Evolutionary conservation across 2,113 vertebrate species (phyloP).

Genomic region (Jacana jacana): DNA sequence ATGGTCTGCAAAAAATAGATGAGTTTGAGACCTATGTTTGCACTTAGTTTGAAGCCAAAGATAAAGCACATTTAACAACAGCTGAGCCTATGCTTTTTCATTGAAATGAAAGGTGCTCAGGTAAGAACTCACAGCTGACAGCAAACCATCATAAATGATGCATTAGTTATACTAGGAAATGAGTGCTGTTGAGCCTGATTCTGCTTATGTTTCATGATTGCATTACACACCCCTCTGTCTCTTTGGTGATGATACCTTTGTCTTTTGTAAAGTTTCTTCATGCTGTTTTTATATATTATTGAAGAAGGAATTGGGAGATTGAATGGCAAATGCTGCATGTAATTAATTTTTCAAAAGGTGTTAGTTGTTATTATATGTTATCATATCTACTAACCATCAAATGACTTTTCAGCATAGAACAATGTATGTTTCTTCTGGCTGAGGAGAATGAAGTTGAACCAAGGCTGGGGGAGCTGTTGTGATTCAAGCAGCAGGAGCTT

Average conservation of each 20-base stretch:
- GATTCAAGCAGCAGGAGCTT: neutral
- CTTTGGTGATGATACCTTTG: neutral
- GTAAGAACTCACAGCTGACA: neutral
- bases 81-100: neutral
- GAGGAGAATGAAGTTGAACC: neutral
- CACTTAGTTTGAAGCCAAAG: neutral
- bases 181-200: neutral
- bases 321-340: neutral
- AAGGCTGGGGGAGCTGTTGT: neutral
- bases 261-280: neutral
- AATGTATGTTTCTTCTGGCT: neutral
- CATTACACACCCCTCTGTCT: neutral
- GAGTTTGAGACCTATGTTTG: neutral
- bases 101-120: neutral
- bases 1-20: neutral
- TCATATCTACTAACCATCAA: neutral
- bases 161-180: neutral
- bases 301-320: neutral
- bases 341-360: slow-evolving; percentile 1
- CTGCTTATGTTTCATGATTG: neutral
- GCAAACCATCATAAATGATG: slow-evolving; percentile 8
- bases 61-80: neutral
- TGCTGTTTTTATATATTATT: neutral
- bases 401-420: neutral
- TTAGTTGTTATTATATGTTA: no score